These are phyloP conservation scores for Hippocampus kuda DNA, from an alignment of 2,797 vertebrate genomes.

Conservation along the genomic window DNA sequence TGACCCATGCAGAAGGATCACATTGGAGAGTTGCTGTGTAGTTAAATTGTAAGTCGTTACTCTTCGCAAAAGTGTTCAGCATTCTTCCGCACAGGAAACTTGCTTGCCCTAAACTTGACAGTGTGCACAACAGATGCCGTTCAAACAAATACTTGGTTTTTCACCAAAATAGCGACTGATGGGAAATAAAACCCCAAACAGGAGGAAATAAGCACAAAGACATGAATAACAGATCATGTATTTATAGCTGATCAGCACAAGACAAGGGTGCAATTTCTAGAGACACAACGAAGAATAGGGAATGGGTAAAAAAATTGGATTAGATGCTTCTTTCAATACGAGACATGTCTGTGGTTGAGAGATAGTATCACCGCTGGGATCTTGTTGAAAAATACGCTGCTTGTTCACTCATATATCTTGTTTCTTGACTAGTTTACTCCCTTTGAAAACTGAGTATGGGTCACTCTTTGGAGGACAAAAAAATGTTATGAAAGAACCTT, in stretches of 20 bases:
- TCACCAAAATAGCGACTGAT: too few relatives aligned
- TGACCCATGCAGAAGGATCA: not conserved
- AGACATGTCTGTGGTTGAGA: not conserved
- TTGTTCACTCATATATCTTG: not conserved
- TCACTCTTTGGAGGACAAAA: not conserved
- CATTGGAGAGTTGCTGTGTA: not conserved
- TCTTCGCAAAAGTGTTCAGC: not conserved
- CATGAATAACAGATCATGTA: not conserved
- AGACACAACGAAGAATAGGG: not conserved
- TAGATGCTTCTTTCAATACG: not conserved
- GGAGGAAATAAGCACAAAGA: not conserved
- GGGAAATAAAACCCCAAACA: not conserved
- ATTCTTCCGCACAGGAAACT: not conserved
- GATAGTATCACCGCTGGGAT: not conserved
- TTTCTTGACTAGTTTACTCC: not conserved
- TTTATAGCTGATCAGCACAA: not conserved
- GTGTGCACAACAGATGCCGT: not conserved
- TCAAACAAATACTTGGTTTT: not conserved
- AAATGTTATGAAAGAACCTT: not conserved
- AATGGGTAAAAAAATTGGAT: not conserved
- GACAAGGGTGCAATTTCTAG: not conserved
- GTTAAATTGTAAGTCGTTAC: not conserved
- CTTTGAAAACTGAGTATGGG: not conserved
- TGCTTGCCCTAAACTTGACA: not conserved
- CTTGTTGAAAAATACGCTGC: not conserved